A percentile compares a stretch with the other conserved stretches of the same genome.
phyloP scores from a whole-genome alignment of 2,888 invertebrate genomes.

The Mythimna impura region DNA sequence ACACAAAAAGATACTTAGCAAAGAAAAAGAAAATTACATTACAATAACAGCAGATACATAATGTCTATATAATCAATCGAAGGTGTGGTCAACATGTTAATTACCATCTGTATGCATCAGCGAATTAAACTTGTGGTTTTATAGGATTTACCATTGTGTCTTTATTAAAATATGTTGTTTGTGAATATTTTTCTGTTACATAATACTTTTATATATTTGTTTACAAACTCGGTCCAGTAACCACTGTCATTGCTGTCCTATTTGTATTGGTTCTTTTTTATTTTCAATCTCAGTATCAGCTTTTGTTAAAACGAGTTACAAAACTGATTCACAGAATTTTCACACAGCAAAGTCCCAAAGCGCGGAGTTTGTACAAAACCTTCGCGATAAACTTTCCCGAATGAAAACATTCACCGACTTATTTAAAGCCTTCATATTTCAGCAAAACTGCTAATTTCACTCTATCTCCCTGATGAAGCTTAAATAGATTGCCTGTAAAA shows the following conservation, averaged over 20 bases:
- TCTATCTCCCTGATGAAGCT: conserved; percentile 19
- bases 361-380: conserved; percentile 16
- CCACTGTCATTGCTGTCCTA: neutral
- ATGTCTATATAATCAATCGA: too few relatives aligned
- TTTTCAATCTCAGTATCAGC: neutral
- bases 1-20: too few relatives aligned
- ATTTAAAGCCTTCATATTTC: conserved; percentile 25
- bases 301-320: neutral
- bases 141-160: too few relatives aligned
- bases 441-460: conserved; percentile 13
- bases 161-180: neutral
- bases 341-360: conserved; percentile 6
- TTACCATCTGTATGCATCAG: too few relatives aligned
- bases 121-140: too few relatives aligned
- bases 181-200: neutral
- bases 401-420: conserved; percentile 21
- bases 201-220: too few relatives aligned
- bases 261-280: neutral
- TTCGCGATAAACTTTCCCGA: conserved; percentile 12
- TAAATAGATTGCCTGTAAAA: conserved; percentile 2
- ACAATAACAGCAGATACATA: too few relatives aligned
- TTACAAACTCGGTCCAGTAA: too few relatives aligned
- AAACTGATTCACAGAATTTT: neutral
- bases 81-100: too few relatives aligned
- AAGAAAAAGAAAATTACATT: too few relatives aligned